Evolutionary conservation across 2,113 vertebrate species (phyloP), one percentile per base, ranked within the genome.

Genomic region (Nicator chloris): DNA sequence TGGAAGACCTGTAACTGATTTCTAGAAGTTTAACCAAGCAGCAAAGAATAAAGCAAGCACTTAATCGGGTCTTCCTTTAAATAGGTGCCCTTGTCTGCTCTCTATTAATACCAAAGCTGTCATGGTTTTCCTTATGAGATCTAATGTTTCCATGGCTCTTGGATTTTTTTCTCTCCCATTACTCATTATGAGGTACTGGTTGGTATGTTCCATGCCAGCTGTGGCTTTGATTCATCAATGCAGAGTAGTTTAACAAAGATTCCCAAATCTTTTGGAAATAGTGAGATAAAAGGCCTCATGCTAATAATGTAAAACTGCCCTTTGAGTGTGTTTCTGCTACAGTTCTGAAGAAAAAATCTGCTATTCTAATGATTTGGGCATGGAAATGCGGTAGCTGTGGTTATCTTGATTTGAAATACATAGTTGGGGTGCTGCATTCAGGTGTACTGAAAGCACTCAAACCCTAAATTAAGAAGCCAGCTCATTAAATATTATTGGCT

Each of bases 251-350:
- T 50, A 80, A 90, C 72, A 88, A 88, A 90, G 76, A 86, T 93
- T 93, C 72, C 40, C 27, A 84, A 91, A 77, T 60, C 65, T 92
- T 90, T 96, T 93, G 90, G 92, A 95, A 96, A 83, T 7, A 73
- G 82, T 37, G 37, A 88, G 76, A 94, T 94, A 81, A 97, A 96
- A 95, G 85, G 31, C 71, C 56, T 92, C 44, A 56, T 71, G 85
- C 64, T 90, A 95, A 71, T 95, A 94, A 64, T 35, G 64, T 78
- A 88, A 83, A 96, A 90, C 86, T 92, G 68, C 88, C 53, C 61
- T 93, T 88, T 88, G 53, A 94, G 40, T 71, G 45, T 47, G 49
- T 57, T 82, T 93, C 82, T 92, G 56, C 50, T 90, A 10, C 47
- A 77, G 71, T 90, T 92, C 79, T 92, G 88, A 88, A 94, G 45